Evolutionary conservation across 2,888 invertebrate genomes (phyloP).

Genomic region (Cataglyphis albicans): DNA sequence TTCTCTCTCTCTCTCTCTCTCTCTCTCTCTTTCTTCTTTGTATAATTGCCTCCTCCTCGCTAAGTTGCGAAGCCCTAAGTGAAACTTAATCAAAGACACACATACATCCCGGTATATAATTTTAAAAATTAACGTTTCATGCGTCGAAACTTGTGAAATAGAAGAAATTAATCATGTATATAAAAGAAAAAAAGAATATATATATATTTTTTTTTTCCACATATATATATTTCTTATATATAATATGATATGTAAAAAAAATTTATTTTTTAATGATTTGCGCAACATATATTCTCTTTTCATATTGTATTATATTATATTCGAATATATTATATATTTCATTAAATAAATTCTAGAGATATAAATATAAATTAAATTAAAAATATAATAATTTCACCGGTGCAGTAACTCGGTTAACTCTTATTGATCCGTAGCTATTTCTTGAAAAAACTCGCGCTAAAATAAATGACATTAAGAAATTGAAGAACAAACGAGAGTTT

Average conservation of each 20-base stretch:
- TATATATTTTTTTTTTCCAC: neutral
- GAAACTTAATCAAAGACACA: conserved; percentile 33
- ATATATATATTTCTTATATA: too few species aligned
- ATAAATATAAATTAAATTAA: neutral
- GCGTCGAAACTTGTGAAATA: neutral
- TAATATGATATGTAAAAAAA: neutral
- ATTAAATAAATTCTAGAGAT: neutral
- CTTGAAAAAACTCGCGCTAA: neutral
- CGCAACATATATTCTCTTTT: neutral
- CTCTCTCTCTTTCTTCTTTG: neutral
- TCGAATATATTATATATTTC: conserved; percentile 1
- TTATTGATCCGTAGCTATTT: neutral
- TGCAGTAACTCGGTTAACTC: neutral
- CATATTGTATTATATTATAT: neutral
- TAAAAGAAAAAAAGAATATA: neutral
- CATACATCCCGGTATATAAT: neutral
- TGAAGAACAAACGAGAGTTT: conserved; percentile 25
- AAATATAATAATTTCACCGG: neutral
- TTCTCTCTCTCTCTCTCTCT: neutral
- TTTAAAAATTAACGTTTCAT: neutral
- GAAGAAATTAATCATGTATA: neutral
- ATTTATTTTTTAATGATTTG: conserved; percentile 5
- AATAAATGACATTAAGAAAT: conserved; percentile 18
- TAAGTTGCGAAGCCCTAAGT: neutral
- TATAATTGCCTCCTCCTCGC: neutral